Evolutionary conservation across 2,888 invertebrate genomes (phyloP), one percentile per base, ranked within the genome.

Genomic region (Tetranychus piercei): DNA sequence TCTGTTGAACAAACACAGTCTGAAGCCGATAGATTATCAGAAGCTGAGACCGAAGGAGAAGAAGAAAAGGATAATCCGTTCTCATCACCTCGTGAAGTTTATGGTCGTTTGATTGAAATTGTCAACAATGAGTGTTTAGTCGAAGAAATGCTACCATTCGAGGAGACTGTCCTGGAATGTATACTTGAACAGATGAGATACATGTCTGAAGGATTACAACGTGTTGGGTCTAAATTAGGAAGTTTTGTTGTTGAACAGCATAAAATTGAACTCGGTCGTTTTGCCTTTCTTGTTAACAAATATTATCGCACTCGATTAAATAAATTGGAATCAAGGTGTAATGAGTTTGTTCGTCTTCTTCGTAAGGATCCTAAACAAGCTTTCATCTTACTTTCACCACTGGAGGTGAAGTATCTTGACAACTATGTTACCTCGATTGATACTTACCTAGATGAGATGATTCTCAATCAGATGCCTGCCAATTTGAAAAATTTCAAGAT

Each of bases 371-470:
- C 11, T 7, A 55, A 72, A 45, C 55, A 44, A 70, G 74, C 76
- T 4, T 44, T 72, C 9, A 74, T 74, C 11, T 34, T 77, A 18
- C 69, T 77, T 67, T 77, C 77, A 8, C 43, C 64, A 43, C 22
- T 65, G 44, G 77, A 77, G 45, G 71, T 74, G 6, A 77, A 77
- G 69, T 77, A 77, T 75, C 64, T 77, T 44, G 77, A 77, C 65
- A 75, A 71, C 55, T 77, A 76, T 72, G 65, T 74, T 44, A 34
- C 45, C 18, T 70, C 71, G 43, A 71, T 76, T 23, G 74, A 77
- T 34, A 73, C 23, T 8, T 73, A 76, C 73, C n/a, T 77, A 3
- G 44, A 71, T 34, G 73, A 76, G 23, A 44, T 73, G 1, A 65
- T 77, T n/a, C 44, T 76, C 66, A 65, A 71, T 44, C 64, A 74